Base-by-base conservation (phyloP, 2,888 invertebrate species). In the Peribatodes rhomboidaria region DNA sequence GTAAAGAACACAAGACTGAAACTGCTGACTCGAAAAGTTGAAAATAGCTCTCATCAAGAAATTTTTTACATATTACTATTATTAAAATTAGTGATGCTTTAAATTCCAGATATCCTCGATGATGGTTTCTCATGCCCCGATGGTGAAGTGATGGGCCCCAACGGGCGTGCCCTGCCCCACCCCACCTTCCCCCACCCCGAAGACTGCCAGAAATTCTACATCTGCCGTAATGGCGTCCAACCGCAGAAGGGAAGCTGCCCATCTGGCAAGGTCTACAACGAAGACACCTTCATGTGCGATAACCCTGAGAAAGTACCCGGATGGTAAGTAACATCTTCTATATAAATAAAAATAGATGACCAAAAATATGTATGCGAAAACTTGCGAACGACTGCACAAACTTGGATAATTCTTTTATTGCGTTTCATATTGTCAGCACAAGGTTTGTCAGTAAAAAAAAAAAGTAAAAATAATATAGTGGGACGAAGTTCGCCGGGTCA, bases 151-250 rank as follows among this genome's bases (percentile, higher is more conserved):
- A 84, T 94, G 71, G 96, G 96, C 0, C 95, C 95, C 37, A 95
- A 95, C 65, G 96, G 96, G 11, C 93, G 96, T 57, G 94, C 94
- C 0, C 89, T 96, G 1, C 96, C 96, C 0, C 97, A 97, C 86
- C 97, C 97, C 0, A 96, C 96, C 0, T 97, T 95, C 90, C 94
- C 97, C 1, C 96, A 97, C 87, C 96, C 96, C 0, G 95, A 96
- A 22, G 97, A 97, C 84, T 97, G 97, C 83, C 95, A 96, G 81
- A 97, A 96, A 82, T 97, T 97, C 92, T 97, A 96, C 91, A 97
- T 97, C 77, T 97, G 97, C 87, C 94, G 96, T 69, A 96, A 96
- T 76, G 96, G 96, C 0, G 94, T 96, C 2, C 95, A 94, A 75
- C 97, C 97, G 0, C 96, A 97, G 82, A 95, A 95, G 78, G 96